These are phyloP conservation scores for Shinisaurus crocodilurus DNA, from an alignment of 2,113 vertebrate species.

Conservation along the genomic window DNA sequence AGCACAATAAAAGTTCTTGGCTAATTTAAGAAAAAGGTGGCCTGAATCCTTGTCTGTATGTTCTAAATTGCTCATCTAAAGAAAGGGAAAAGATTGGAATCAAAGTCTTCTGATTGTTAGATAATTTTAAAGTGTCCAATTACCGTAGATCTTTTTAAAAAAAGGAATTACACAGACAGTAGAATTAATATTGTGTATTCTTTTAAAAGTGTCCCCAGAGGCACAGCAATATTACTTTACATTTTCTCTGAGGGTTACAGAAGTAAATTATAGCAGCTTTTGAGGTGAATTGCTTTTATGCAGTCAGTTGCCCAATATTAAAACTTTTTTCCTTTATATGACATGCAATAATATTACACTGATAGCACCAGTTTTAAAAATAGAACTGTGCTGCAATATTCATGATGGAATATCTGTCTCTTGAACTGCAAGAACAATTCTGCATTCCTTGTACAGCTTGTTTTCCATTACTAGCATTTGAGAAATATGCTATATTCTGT, in stretches of 20 bases:
- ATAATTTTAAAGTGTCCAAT: neutral
- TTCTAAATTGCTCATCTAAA: neutral
- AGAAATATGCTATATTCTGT: slow-evolving; percentile 2
- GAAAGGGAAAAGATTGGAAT: neutral
- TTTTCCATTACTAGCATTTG: slow-evolving; percentile 4
- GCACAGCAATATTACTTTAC: neutral
- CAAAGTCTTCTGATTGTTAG: neutral
- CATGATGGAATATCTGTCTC: neutral
- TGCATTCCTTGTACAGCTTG: neutral
- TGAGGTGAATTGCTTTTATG: slow-evolving; percentile 5
- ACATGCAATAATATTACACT: neutral
- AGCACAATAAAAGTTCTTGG: neutral
- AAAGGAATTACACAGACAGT: neutral
- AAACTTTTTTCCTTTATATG: neutral
- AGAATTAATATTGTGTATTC: neutral
- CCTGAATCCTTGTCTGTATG: neutral
- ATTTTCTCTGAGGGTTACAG: neutral
- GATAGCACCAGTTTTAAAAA: slow-evolving; percentile 9
- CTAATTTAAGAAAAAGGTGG: neutral
- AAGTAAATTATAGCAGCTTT: neutral
- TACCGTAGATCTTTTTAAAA: neutral
- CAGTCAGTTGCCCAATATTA: neutral
- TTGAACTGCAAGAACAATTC: slow-evolving; percentile 20
- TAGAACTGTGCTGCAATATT: neutral
- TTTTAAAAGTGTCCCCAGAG: neutral